These are phyloP conservation scores for Phyllostomus hastatus DNA, from an alignment of 2,113 vertebrate genomes.

Conservation along the genomic window DNA sequence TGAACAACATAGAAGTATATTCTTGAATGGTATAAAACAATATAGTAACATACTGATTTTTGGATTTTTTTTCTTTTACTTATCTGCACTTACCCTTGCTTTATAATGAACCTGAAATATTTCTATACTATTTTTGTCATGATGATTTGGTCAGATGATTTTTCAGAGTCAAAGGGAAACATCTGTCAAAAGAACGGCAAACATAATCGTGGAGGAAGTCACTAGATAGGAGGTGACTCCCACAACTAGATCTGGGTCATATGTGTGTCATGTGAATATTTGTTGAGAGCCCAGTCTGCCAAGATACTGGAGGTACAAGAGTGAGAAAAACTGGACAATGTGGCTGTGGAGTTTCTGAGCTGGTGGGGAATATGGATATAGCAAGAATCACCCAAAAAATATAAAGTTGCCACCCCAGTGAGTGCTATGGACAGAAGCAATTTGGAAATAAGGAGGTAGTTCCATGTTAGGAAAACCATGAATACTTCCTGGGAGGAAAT, in stretches of 20 bases:
- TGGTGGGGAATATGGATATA: background rate
- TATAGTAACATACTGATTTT: background rate
- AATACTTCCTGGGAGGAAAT: background rate
- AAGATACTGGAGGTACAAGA: background rate
- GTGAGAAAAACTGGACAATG: background rate
- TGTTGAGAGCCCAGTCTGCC: background rate
- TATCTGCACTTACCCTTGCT: background rate
- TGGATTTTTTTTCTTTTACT: background rate
- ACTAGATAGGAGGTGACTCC: background rate
- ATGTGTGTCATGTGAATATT: background rate
- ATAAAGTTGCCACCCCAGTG: background rate
- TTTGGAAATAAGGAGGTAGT: background rate
- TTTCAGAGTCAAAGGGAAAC: conserved; percentile 2
- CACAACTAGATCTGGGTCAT: background rate
- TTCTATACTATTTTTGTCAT: background rate
- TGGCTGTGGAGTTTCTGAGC: background rate
- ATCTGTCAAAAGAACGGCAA: background rate
- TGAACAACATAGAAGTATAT: background rate
- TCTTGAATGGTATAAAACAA: background rate
- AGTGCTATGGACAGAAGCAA: background rate
- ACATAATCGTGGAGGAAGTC: background rate
- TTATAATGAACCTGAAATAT: background rate
- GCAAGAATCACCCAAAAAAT: background rate
- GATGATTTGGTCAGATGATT: conserved; percentile 3
- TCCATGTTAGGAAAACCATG: background rate